These are phyloP conservation scores for Pollenia amentaria DNA, from an alignment of 2,888 invertebrate genomes.

Conservation along the genomic window DNA sequence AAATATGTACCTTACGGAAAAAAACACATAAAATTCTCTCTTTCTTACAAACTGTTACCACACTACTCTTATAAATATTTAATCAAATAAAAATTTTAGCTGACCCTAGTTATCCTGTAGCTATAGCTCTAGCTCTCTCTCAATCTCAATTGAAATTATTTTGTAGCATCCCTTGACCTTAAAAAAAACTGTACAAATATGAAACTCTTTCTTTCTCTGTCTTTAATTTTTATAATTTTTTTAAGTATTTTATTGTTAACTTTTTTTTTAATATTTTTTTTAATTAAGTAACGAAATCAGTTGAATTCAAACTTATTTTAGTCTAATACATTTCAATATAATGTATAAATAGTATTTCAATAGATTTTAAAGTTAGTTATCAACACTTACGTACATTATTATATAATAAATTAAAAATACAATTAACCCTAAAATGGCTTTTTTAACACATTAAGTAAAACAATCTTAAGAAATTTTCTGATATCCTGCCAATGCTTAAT, in stretches of 20 bases:
- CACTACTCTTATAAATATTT: conserved; percentile 14
- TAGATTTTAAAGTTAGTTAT: conserved; percentile 21
- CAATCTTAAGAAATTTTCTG: conserved; percentile 8
- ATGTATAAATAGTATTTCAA: conserved; percentile 34
- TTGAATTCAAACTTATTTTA: conserved; percentile 3
- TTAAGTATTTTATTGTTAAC: background rate
- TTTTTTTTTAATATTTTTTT: conserved; percentile 14
- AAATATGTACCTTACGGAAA: conserved; percentile 60
- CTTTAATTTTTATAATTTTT: conserved; percentile 7
- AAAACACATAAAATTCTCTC: conserved; percentile 74
- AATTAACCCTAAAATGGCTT: conserved; percentile 24
- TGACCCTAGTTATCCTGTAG: conserved; percentile 61
- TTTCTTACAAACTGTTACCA: conserved; percentile 57
- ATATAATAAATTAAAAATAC: background rate
- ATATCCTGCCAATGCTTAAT: conserved; percentile 26
- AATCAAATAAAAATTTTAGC: conserved; percentile 38
- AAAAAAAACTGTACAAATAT: conserved; percentile 23
- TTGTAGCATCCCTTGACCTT: conserved; percentile 13
- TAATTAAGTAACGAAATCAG: conserved; percentile 9
- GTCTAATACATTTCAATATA: background rate
- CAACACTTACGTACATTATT: background rate
- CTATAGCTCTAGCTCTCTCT: conserved; percentile 51
- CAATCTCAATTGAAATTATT: background rate
- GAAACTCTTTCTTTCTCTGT: background rate
- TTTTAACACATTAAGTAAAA: conserved; percentile 4